Evolutionary conservation across 1,140 invertebrate genomes (phyloP), one percentile per base, ranked within the genome.

Genomic region (Drosophila azteca): DNA sequence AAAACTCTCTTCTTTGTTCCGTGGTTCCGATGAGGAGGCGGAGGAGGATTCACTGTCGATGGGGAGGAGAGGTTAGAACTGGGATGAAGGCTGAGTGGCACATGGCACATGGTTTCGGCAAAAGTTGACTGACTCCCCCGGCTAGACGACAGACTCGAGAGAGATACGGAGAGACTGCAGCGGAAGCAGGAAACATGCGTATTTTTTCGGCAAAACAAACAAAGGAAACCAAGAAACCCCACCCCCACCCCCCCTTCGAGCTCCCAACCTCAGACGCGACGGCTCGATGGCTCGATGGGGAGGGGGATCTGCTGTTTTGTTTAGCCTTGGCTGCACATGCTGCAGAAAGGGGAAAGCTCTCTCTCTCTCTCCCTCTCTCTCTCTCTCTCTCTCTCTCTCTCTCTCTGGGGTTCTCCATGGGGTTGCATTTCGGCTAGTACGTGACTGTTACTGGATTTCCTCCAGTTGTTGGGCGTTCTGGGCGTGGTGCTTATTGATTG

Each of bases 141-240:
- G 45, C 54, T 52, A 66, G 68, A 65, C 46, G 50, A 60, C 45
- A 60, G 35, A 39, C 31, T 31, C n/a, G 63, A 66, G 15, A 17
- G 20, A 31, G 24, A 26, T 52, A 54, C n/a, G 35, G 20, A 15
- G 20, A 15, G 50, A 57, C 52, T 55, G 68, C 59, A 69, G 61
- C 69, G 75, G 79, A 83, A 83, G 79, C 65, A 83, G 79, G 79
- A 83, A 83, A 78, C 79, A 83, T 83, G 79, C 74, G 79, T 74
- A 53, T 54, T 79, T 70, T 80, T 75, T 67, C 58, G 79, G 62
- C 66, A 77, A 60, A 59, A 31, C 54, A 64, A 78, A 82, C 68
- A 74, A 64, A 64, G 59, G 43, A 74, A 15, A 20, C 29, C 9
- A 20, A 15, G 11, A 15, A 11, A 29, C 29, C 29, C 13, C 46